phyloP scores from a whole-genome alignment of 2,888 invertebrate species.

The Drosophila diplacantha region DNA sequence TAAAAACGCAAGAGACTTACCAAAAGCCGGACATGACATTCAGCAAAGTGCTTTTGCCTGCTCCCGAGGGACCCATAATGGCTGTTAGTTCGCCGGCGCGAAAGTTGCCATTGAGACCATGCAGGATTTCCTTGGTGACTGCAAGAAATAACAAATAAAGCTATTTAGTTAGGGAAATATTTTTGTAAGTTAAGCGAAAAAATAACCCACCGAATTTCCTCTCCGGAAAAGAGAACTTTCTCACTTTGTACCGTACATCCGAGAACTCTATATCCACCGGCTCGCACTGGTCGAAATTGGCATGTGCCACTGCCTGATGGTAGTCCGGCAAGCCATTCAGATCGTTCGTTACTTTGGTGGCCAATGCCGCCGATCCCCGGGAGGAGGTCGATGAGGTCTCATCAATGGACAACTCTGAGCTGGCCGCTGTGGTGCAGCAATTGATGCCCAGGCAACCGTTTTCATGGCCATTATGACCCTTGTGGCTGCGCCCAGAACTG shows the following conservation, averaged over 20 bases:
- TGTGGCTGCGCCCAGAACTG: slow-evolving; percentile 44
- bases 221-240: slow-evolving; percentile 80
- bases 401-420: slow-evolving; percentile 72
- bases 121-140: slow-evolving; percentile 81
- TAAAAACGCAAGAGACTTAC: slow-evolving; percentile 85
- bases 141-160: not conserved
- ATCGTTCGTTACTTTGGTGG: slow-evolving; percentile 65
- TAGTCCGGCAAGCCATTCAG: slow-evolving; percentile 42
- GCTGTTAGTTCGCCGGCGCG: slow-evolving; percentile 81
- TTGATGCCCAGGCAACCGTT: slow-evolving; percentile 59
- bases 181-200: too few species aligned
- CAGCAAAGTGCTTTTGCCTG: slow-evolving; percentile 91
- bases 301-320: slow-evolving; percentile 53
- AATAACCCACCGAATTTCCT: slow-evolving; percentile 81
- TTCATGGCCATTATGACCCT: slow-evolving; percentile 35
- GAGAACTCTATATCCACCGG: slow-evolving; percentile 84
- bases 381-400: slow-evolving; percentile 55
- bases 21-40: slow-evolving; percentile 93
- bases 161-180: not conserved
- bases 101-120: slow-evolving; percentile 82
- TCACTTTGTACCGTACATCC: slow-evolving; percentile 83
- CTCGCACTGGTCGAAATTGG: slow-evolving; percentile 78
- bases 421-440: slow-evolving; percentile 70
- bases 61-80: slow-evolving; percentile 84
- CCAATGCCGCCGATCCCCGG: slow-evolving; percentile 13